Percentiles rank a stretch among this genome's conserved stretches.
phyloP scores from a whole-genome alignment of 2,113 vertebrate species.

The Parotia lawesii region DNA sequence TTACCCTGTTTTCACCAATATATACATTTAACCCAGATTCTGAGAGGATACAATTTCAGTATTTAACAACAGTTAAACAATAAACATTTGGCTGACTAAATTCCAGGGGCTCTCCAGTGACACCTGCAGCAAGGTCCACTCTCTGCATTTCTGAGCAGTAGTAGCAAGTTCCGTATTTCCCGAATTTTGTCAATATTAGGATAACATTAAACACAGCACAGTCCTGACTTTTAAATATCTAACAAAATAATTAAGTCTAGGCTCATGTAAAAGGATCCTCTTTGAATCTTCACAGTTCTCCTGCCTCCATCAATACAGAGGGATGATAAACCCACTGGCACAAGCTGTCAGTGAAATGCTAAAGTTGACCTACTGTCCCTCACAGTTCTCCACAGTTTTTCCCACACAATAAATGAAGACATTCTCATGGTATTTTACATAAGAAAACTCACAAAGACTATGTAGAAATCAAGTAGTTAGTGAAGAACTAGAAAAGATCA shows the following conservation, averaged over 20 bases:
- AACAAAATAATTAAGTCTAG: neutral
- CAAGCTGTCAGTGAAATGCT: neutral
- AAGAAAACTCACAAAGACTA: neutral
- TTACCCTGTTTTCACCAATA: neutral
- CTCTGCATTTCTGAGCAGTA: neutral
- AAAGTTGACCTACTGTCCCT: neutral
- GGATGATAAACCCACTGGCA: neutral
- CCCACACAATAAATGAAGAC: neutral
- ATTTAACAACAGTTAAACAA: neutral
- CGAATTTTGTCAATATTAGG: neutral
- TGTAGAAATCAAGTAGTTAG: neutral
- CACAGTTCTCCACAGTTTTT: neutral
- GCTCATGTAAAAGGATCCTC: neutral
- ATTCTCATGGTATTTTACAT: neutral
- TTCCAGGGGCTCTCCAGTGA: neutral
- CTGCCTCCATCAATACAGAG: neutral
- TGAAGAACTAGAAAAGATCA: neutral
- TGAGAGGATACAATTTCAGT: neutral
- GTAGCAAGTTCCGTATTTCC: neutral
- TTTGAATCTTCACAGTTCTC: neutral
- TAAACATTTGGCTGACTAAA: neutral
- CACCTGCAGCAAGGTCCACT: neutral
- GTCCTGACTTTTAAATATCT: neutral
- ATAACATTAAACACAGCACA: neutral
- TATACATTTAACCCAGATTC: neutral